Conservation (phyloP, 2,797 vertebrate genomes). For the Stomatorhinus walkeri region DNA sequence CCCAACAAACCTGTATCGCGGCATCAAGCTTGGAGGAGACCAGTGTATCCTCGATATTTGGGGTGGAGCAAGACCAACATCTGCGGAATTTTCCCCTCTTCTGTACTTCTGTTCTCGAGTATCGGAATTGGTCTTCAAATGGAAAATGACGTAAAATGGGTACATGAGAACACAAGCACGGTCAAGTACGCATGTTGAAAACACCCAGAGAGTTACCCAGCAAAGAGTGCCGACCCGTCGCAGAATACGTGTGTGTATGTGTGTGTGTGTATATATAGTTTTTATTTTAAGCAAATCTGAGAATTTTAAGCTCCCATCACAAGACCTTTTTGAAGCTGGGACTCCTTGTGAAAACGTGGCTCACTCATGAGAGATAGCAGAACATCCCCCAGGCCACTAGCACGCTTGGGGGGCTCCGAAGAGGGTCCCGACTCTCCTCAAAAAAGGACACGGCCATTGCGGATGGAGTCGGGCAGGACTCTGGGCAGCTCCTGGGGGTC, state of each 20-base stretch:
- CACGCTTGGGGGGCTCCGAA: neutral
- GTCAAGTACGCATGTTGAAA: neutral
- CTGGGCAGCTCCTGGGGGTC: neutral
- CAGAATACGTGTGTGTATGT: neutral
- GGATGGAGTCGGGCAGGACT: neutral
- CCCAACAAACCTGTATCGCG: neutral
- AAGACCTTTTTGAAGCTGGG: neutral
- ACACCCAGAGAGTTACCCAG: neutral
- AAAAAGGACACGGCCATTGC: neutral
- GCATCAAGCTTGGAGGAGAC: neutral
- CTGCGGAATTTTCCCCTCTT: neutral
- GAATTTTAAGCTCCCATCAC: neutral
- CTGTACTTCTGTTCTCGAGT: neutral
- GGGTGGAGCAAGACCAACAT: neutral
- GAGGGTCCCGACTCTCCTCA: neutral
- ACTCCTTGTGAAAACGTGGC: neutral
- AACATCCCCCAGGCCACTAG: neutral
- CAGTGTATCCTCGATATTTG: neutral
- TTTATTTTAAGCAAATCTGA: neutral
- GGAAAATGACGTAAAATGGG: too few relatives aligned
- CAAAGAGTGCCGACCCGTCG: neutral
- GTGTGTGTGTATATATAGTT: neutral
- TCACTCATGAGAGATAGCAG: neutral
- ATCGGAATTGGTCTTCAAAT: too few relatives aligned
- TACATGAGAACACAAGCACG: too few relatives aligned